Base-by-base conservation (phyloP, 2,797 vertebrate genomes). In the Phataginus tetradactyla region DNA sequence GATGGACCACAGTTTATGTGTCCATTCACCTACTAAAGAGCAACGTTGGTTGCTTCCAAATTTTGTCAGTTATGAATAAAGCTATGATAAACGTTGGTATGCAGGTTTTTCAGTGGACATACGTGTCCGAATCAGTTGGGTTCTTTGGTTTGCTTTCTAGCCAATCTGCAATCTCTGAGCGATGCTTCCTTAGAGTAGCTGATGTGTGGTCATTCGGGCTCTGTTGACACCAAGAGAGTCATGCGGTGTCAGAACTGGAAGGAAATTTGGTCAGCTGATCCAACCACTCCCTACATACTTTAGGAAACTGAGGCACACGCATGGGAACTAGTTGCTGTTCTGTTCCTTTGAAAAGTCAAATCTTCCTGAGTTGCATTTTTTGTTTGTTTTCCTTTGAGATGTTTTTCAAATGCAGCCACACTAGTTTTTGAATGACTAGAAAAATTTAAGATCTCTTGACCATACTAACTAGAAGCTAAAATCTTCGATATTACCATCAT, bases 61-160 rank as follows among this genome's bases (percentile, higher is more conserved):
- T 96, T 84, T 79, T 45, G 61, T 42, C 77, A 86, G 17, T 91
- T 74, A 66, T 51, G 29, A 94, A 84, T 84, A 83, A 91, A 71
- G 5, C 12, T 86, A 14, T 25, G 84, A 13, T 79, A 66, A 91
- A 74, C 17, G 66, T 66, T 17, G 37, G 10, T 25, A 17, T 84
- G 29, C 7, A 21, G 71, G 6, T 25, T 39, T 87, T 92, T 86
- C 72, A 45, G n/a, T 55, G 3, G 45, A 78, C 15, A 7, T 75
- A 79, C 25, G 42, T 45, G 51, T 93, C 89, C 45, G 75, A 3
- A 29, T 86, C 34, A 57, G 64, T 69, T 37, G 34, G 37, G 13
- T 63, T 21, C 37, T 94, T 80, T 61, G 21, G 39, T 57, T 90
- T 66, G 45, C 23, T 91, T 85, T 74, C 45, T 32, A 96, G 89